Conservation (phyloP, 2,888 invertebrate genomes). For the Sipha maydis region DNA sequence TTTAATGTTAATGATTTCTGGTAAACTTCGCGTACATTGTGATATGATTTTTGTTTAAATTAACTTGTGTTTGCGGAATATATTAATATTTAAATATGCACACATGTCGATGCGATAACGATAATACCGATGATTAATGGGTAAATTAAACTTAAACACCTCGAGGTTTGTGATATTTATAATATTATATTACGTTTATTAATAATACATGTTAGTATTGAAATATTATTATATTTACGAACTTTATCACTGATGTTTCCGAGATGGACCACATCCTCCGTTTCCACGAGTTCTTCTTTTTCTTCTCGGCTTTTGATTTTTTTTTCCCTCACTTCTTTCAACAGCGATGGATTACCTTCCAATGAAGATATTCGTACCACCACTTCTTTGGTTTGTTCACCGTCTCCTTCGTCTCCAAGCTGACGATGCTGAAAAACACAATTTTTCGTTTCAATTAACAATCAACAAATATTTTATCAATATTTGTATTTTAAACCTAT, state of each 20-base stretch:
- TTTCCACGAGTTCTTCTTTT: conserved; percentile 82
- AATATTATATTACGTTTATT: not conserved
- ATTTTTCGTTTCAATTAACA: not conserved
- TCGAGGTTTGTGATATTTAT: not conserved
- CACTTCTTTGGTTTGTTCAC: conserved; percentile 49
- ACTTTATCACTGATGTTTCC: conserved; percentile 91
- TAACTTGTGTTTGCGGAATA: not conserved
- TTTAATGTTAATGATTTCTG: not conserved
- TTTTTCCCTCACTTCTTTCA: conserved; percentile 81
- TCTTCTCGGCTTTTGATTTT: conserved; percentile 84
- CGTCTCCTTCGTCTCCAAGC: conserved; percentile 67
- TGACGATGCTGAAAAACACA: conserved; percentile 69
- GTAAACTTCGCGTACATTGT: not conserved
- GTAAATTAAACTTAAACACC: too few relatives aligned
- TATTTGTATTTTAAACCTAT: too few relatives aligned
- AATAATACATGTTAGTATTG: not conserved
- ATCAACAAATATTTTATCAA: not conserved
- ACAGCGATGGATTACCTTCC: conserved; percentile 68
- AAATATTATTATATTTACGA: conserved; percentile 65
- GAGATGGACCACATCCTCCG: conserved; percentile 83
- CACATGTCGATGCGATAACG: too few relatives aligned
- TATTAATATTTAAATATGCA: not conserved
- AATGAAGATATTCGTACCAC: conserved; percentile 50
- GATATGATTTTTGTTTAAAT: not conserved
- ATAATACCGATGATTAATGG: too few relatives aligned